Evolutionary conservation across 2,797 vertebrate genomes (phyloP).

Genomic region (Pteronotus mesoamericanus): DNA sequence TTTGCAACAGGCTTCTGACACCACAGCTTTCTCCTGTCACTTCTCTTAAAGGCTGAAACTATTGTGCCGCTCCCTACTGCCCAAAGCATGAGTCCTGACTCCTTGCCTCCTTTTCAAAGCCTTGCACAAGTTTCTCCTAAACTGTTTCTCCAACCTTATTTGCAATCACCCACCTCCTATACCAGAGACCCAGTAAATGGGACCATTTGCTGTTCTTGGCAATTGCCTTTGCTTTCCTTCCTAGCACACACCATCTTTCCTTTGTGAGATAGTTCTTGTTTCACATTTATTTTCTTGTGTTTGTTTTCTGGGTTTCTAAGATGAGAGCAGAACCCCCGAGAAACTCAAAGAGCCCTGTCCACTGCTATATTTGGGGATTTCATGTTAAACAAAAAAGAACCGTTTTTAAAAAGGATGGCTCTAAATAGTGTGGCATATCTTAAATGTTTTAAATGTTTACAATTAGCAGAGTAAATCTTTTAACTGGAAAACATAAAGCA

Average conservation of each 20-base stretch:
- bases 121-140: not conserved
- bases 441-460: constrained; percentile 28
- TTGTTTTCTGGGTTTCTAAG: not conserved
- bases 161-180: not conserved
- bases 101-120: not conserved
- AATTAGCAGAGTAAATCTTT: constrained; percentile 23
- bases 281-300: not conserved
- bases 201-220: not conserved
- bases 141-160: not conserved
- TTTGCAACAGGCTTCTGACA: not conserved
- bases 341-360: not conserved
- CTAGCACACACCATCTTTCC: not conserved
- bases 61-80: not conserved
- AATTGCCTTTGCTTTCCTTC: not conserved
- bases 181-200: not conserved
- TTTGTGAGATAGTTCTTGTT: not conserved
- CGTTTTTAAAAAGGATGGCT: not conserved
- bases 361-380: not conserved
- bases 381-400: not conserved
- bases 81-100: not conserved
- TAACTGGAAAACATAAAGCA: constrained; percentile 1
- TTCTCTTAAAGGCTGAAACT: not conserved
- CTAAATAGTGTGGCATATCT: not conserved
- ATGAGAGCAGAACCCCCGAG: not conserved
- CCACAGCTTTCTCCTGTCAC: not conserved